Conservation (phyloP, 2,113 vertebrate genomes). For the Muntiacus muntjak region DNA sequence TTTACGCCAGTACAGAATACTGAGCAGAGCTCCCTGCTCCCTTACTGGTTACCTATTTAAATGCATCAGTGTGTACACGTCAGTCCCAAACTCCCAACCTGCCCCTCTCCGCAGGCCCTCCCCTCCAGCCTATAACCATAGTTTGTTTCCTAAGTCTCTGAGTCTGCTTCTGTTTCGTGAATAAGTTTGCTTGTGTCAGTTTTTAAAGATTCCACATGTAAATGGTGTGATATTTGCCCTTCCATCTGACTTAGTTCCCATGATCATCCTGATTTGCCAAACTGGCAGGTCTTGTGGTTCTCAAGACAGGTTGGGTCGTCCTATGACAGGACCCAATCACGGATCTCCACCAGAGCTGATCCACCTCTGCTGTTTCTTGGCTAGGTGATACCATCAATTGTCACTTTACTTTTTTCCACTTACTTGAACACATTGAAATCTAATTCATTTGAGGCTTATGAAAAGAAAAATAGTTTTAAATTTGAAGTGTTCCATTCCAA, state of each 20-base stretch:
- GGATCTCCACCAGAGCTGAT: background rate
- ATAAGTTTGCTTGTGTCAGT: background rate
- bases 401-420: conserved; percentile 1
- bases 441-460: conserved; percentile 45
- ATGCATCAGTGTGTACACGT: background rate
- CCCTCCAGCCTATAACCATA: background rate
- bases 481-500: conserved; percentile 43
- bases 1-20: background rate
- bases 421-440: background rate
- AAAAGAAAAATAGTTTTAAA: conserved; percentile 39
- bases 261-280: background rate
- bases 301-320: background rate
- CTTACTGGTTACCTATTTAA: background rate
- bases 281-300: background rate
- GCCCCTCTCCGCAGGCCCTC: background rate
- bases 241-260: background rate
- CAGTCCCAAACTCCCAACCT: background rate
- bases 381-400: conserved; percentile 5
- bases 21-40: background rate
- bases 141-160: background rate
- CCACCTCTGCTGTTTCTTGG: conserved; percentile 12
- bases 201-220: background rate
- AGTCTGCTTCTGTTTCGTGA: background rate
- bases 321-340: background rate
- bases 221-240: background rate